A percentile compares a stretch with the other conserved stretches of the same genome.
Evolutionary conservation across 2,113 vertebrate species (phyloP).

Genomic region (Mionectes macconnelli): DNA sequence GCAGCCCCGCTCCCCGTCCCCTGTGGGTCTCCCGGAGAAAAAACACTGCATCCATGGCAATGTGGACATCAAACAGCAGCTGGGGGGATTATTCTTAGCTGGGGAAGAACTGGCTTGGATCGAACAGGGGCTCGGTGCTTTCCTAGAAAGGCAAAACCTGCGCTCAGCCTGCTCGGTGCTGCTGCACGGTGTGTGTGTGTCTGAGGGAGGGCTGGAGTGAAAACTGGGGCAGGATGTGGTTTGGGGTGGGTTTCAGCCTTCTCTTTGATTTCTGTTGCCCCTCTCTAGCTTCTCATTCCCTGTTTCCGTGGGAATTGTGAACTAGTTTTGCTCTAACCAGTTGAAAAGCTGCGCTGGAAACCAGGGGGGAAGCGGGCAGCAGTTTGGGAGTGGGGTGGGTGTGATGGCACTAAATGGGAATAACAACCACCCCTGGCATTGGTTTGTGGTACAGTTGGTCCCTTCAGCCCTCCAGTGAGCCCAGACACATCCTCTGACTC

Average conservation of each 20-base stretch:
- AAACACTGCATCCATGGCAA: conserved; percentile 21
- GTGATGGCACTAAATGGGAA: background rate
- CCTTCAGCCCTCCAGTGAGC: background rate
- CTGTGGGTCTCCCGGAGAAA: background rate
- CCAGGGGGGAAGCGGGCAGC: background rate
- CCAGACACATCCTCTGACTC: background rate
- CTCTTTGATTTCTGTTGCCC: background rate
- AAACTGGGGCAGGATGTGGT: background rate
- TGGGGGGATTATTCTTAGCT: conserved; percentile 49
- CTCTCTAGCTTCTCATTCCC: background rate
- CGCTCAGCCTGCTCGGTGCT: background rate
- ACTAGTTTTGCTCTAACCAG: background rate
- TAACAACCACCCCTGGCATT: background rate
- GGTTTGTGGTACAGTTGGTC: fast-evolving
- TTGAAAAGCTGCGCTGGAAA: background rate
- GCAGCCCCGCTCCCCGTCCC: conserved; percentile 7
- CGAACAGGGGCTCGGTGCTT: background rate
- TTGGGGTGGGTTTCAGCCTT: background rate
- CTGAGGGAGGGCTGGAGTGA: background rate
- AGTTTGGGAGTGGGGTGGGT: background rate
- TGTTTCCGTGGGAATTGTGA: background rate
- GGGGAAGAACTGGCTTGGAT: background rate
- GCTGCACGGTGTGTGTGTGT: background rate
- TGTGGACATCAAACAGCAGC: conserved; percentile 62
- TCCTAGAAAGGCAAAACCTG: conserved; percentile 56